Evolutionary conservation across 2,888 invertebrate genomes (phyloP).

Genomic region (Microplitis deprimator): DNA sequence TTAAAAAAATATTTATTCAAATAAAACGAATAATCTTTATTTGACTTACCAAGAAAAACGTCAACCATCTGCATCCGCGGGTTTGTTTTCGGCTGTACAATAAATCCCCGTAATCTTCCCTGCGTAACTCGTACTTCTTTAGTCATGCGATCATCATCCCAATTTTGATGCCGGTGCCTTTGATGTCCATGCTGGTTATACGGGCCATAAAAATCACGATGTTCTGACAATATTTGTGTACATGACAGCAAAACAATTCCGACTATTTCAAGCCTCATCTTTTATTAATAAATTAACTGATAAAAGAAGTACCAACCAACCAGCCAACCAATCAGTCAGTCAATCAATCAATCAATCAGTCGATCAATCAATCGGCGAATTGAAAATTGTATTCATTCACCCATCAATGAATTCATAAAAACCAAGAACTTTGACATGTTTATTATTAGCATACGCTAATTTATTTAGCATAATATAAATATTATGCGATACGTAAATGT

Average conservation of each 20-base stretch:
- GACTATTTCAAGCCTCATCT: slow-evolving; percentile 63
- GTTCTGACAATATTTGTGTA: slow-evolving; percentile 65
- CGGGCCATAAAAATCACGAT: slow-evolving; percentile 59
- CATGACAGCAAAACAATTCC: slow-evolving; percentile 63
- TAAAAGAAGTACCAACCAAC: not conserved
- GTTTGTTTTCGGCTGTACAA: slow-evolving; percentile 77
- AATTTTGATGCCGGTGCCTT: slow-evolving; percentile 54
- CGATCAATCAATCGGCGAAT: not conserved
- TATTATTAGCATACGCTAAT: not conserved
- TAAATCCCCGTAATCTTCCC: slow-evolving; percentile 79
- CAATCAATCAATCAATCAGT: not conserved
- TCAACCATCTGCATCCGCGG: slow-evolving; percentile 79
- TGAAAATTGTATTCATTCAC: not conserved
- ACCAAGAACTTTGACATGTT: not conserved
- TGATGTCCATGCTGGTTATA: slow-evolving; percentile 57
- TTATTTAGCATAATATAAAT: slow-evolving; percentile 20
- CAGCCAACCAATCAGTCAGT: not conserved
- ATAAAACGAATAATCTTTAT: not conserved
- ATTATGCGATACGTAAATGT: slow-evolving; percentile 33
- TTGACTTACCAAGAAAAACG: slow-evolving; percentile 77
- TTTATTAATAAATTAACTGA: slow-evolving; percentile 43
- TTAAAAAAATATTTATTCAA: not conserved
- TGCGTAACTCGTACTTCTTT: slow-evolving; percentile 78
- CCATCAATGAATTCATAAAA: not conserved
- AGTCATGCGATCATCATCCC: slow-evolving; percentile 70